Percentiles rank a stretch among this genome's conserved stretches.
Evolutionary conservation across 2,113 vertebrate genomes (phyloP).

Genomic region (Ranitomeya variabilis): DNA sequence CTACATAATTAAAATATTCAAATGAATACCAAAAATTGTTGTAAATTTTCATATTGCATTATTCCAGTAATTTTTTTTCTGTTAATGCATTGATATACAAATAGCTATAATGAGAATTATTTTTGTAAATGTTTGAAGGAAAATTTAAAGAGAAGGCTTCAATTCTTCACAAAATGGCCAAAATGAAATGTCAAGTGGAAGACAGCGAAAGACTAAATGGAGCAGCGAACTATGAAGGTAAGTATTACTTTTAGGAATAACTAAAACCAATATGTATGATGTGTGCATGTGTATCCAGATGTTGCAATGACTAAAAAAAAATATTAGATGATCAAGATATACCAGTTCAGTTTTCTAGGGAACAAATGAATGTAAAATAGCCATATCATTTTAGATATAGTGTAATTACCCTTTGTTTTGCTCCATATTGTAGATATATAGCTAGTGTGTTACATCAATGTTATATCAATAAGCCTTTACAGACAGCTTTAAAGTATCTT

Average conservation of each 20-base stretch:
- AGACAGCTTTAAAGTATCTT: too few relatives aligned
- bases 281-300: neutral
- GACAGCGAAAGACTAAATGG: constrained; percentile 91
- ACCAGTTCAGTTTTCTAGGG: neutral
- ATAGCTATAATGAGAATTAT: neutral
- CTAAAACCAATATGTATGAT: neutral
- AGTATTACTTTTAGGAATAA: constrained; percentile 59
- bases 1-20: neutral
- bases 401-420: too few relatives aligned
- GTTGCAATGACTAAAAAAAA: neutral
- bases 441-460: too few relatives aligned
- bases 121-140: constrained; percentile 75
- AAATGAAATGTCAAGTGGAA: constrained; percentile 97
- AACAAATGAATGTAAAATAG: neutral
- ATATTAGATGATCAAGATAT: neutral
- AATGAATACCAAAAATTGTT: neutral
- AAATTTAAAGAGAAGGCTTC: constrained; percentile 96
- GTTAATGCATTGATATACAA: neutral
- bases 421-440: too few relatives aligned
- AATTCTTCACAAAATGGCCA: constrained; percentile 97
- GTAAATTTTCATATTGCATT: neutral
- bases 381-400: too few relatives aligned
- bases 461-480: too few relatives aligned
- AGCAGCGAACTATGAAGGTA: constrained; percentile 84
- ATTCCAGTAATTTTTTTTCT: neutral